phyloP scores from a whole-genome alignment of 2,113 vertebrate species.

The Onychostruthus taczanowskii region DNA sequence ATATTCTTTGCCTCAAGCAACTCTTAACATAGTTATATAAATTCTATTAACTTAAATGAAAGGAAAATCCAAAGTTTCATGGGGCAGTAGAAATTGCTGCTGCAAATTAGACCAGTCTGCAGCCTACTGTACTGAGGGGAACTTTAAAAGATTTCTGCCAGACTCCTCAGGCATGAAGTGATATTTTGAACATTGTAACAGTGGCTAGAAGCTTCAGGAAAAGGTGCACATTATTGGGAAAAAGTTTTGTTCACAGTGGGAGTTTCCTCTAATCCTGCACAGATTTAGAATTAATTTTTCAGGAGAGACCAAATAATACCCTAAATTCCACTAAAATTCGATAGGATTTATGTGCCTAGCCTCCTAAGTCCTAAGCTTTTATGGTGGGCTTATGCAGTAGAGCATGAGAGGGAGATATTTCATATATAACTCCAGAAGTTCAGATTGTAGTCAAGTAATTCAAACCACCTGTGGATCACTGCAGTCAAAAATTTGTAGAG shows the following conservation, averaged over 20 bases:
- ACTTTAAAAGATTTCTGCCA: conserved; percentile 15
- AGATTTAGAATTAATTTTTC: conserved; percentile 49
- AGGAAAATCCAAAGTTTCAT: conserved; percentile 25
- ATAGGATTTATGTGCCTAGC: conserved; percentile 18
- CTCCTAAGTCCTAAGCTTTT: conserved; percentile 34
- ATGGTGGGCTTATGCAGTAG: not conserved
- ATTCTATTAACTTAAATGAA: conserved; percentile 52
- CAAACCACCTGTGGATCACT: conserved; percentile 29
- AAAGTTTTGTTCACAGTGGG: conserved; percentile 12
- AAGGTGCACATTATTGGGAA: conserved; percentile 30
- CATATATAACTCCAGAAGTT: not conserved
- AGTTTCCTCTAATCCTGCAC: conserved; percentile 26
- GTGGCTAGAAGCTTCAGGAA: not conserved
- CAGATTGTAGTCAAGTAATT: conserved; percentile 30
- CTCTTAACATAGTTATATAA: conserved; percentile 30
- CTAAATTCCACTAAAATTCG: conserved; percentile 32
- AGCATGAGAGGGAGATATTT: conserved; percentile 17
- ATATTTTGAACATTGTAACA: not conserved
- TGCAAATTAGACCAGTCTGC: conserved; percentile 37
- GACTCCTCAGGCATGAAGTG: not conserved
- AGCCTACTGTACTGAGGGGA: not conserved
- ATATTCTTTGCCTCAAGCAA: conserved; percentile 34
- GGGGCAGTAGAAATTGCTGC: not conserved
- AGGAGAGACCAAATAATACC: conserved; percentile 6
- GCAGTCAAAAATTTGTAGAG: not conserved